Evolutionary conservation across 37 sponge, comb jelly and placozoan genomes (phyloP).

Genomic region (Agelas oroides): DNA sequence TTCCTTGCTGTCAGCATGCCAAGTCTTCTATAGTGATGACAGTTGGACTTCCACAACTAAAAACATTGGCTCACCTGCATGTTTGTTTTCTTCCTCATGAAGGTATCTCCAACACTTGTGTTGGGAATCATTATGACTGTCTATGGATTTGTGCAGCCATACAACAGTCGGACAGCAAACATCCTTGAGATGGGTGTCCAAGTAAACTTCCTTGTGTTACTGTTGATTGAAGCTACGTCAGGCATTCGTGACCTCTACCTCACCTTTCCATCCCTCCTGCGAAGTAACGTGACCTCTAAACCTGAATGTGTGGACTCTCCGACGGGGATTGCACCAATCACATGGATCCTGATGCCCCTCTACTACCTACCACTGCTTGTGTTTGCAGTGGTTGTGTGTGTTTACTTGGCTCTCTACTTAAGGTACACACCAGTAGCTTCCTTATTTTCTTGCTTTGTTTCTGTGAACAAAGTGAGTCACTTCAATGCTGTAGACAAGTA

Average conservation of each 20-base stretch:
- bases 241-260: slow-evolving; percentile 17
- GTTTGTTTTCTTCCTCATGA: background rate
- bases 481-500: too few species aligned
- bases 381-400: background rate
- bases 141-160: slow-evolving; percentile 63
- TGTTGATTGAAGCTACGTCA: slow-evolving; percentile 29
- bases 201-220: slow-evolving; percentile 36
- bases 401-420: background rate
- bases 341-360: slow-evolving; percentile 48
- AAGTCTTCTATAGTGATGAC: too few species aligned
- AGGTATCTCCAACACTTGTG: slow-evolving; percentile 37
- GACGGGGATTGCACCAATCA: background rate
- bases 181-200: slow-evolving; percentile 37
- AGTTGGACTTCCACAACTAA: too few species aligned
- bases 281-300: background rate
- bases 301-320: background rate
- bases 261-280: background rate
- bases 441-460: too few species aligned
- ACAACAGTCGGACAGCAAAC: slow-evolving; percentile 28
- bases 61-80: too few species aligned
- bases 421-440: slow-evolving; percentile 15
- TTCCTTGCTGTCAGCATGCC: too few species aligned
- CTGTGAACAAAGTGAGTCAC: too few species aligned
- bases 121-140: slow-evolving; percentile 13
- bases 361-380: slow-evolving; percentile 57